phyloP scores from a whole-genome alignment of 2,113 vertebrate species.

The Crocuta crocuta region DNA sequence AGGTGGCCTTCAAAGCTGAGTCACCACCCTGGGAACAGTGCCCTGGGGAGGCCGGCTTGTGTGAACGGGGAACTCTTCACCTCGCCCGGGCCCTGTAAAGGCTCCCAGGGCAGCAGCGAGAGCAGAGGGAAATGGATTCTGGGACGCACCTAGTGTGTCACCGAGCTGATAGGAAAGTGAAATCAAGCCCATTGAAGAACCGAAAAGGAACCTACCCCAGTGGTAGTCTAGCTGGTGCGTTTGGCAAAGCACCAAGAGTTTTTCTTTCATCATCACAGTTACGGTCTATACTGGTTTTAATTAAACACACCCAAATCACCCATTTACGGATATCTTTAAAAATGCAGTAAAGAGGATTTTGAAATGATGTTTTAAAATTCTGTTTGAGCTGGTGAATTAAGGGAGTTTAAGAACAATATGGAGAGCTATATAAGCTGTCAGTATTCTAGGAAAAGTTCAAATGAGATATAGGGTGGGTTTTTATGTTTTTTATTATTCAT shows the following conservation, averaged over 20 bases:
- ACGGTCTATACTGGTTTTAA: accelerated
- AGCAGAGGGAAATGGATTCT: background rate
- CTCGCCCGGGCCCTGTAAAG: background rate
- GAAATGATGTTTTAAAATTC: background rate
- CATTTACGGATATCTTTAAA: background rate
- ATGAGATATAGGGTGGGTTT: background rate
- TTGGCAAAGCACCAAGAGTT: background rate
- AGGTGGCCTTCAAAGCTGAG: slow-evolving; percentile 70
- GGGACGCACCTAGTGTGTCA: accelerated
- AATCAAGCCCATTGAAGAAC: background rate
- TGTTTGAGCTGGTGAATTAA: background rate
- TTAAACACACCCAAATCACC: background rate
- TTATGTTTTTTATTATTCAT: background rate
- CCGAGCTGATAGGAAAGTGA: background rate
- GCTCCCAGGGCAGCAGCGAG: background rate
- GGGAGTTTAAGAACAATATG: background rate
- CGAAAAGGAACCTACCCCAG: background rate
- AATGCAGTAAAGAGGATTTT: background rate
- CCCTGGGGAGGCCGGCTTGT: slow-evolving; percentile 27
- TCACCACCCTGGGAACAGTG: slow-evolving; percentile 35
- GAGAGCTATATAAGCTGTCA: background rate
- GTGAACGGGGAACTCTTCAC: background rate
- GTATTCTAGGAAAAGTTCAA: background rate
- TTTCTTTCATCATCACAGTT: background rate
- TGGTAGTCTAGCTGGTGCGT: background rate